phyloP scores from a whole-genome alignment of 2,113 vertebrate species.

The Vombatus ursinus region DNA sequence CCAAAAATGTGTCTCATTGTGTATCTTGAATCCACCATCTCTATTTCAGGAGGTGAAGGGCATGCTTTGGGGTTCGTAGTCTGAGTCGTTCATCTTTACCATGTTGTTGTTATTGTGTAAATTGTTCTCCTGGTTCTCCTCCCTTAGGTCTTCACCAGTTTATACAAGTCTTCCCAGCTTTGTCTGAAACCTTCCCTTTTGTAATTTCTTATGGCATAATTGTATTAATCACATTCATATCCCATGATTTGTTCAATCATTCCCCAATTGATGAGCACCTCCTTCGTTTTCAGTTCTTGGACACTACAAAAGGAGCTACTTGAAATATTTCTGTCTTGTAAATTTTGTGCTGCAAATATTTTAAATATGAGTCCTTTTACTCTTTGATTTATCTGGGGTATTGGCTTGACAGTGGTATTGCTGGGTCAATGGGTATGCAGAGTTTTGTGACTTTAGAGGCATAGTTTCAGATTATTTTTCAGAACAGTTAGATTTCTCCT shows the following conservation, averaged over 20 bases:
- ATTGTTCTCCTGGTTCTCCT: background rate
- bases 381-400: background rate
- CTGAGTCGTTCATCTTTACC: background rate
- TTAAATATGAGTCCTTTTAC: background rate
- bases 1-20: background rate
- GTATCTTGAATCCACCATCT: background rate
- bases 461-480: background rate
- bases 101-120: constrained; percentile 36
- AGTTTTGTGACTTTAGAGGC: background rate
- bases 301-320: background rate
- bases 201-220: background rate
- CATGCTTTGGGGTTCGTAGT: background rate
- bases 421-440: background rate
- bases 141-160: background rate
- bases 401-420: background rate
- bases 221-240: background rate
- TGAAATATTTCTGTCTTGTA: background rate
- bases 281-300: background rate
- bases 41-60: background rate
- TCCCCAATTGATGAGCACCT: background rate
- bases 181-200: background rate
- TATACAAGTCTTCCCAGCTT: background rate
- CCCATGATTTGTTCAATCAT: no score
- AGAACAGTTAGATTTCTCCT: background rate
- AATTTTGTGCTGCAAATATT: background rate